Conservation (phyloP, 2,888 invertebrate species). For the Silvanus unidentatus region DNA sequence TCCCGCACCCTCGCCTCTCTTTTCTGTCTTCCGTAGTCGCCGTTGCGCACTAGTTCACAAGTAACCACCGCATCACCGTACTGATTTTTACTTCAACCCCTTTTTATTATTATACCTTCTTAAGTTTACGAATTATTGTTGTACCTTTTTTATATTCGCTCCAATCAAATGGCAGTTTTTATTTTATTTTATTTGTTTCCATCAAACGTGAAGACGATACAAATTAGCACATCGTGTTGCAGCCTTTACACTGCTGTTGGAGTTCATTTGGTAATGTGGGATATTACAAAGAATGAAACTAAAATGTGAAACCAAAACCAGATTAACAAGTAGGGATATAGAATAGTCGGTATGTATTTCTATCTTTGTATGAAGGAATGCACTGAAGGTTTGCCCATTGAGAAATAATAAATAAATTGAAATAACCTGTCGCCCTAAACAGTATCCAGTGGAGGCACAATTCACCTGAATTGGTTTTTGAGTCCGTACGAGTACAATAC, state of each 20-base stretch:
- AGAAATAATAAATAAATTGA: slow-evolving; percentile 19
- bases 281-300: too few species aligned
- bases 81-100: slow-evolving; percentile 41
- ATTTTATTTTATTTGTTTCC: slow-evolving; percentile 7
- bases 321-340: too few species aligned
- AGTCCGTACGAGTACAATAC: background rate
- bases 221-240: too few species aligned
- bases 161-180: too few species aligned
- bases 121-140: slow-evolving; percentile 21
- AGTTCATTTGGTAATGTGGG: too few species aligned
- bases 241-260: too few species aligned
- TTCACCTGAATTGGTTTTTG: slow-evolving; percentile 1
- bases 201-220: too few species aligned
- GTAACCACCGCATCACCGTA: slow-evolving; percentile 45
- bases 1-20: slow-evolving; percentile 50
- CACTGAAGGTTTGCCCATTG: background rate
- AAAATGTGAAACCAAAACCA: too few species aligned
- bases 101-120: slow-evolving; percentile 28
- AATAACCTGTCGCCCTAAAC: slow-evolving; percentile 20
- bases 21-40: slow-evolving; percentile 25
- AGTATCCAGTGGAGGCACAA: slow-evolving; percentile 6
- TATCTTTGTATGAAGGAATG: too few species aligned
- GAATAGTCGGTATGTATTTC: too few species aligned
- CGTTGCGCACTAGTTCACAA: slow-evolving; percentile 46
- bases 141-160: slow-evolving; percentile 4